Evolutionary conservation across 1,140 invertebrate species (phyloP), one percentile per base, ranked within the genome.

Genomic region (Drosophila guanche): DNA sequence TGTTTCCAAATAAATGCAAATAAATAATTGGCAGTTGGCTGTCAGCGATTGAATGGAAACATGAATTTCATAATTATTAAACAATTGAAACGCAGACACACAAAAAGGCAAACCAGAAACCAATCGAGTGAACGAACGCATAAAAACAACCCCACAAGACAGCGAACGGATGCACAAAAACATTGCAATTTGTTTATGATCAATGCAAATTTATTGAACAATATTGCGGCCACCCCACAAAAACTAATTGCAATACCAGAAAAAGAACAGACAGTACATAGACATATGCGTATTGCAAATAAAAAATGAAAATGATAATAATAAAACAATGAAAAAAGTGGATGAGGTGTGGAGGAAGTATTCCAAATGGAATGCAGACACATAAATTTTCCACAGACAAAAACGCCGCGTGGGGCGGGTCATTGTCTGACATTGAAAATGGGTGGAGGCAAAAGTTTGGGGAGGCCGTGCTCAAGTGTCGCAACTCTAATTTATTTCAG

Each of bases 361-460:
- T 66, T 66, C 62, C 50, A 78, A 78, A 65, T 81, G 73, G 73
- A 78, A 60, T 54, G 79, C 81, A 85, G 83, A 85, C 81, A 85
- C 77, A 85, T 85, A 85, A 85, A 85, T 85, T 88, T 67, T 10
- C 47, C 29, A 75, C 81, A 85, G 81, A 81, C 81, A 81, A 60
- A 68, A 29, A 16, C 16, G 42, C 20, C 40, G 70, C 59, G 46
- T 52, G 61, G 46, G 47, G 16, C 16, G 7, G 29, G 33, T 8
- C 71, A 75, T 67, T 75, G 81, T 81, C 83, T 85, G 81, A 81
- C 81, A 85, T 85, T 85, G 81, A 85, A 85, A 81, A 71, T 69
- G 60, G 55, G n/a, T 8, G 20, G 16, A 23, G 16, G 58, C 14
- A 25, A 12, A 59, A 29, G 14, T n/a, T 23, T 29, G 6, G 25